phyloP scores from a whole-genome alignment of 1,140 invertebrate species.

The Triops longicaudatus region DNA sequence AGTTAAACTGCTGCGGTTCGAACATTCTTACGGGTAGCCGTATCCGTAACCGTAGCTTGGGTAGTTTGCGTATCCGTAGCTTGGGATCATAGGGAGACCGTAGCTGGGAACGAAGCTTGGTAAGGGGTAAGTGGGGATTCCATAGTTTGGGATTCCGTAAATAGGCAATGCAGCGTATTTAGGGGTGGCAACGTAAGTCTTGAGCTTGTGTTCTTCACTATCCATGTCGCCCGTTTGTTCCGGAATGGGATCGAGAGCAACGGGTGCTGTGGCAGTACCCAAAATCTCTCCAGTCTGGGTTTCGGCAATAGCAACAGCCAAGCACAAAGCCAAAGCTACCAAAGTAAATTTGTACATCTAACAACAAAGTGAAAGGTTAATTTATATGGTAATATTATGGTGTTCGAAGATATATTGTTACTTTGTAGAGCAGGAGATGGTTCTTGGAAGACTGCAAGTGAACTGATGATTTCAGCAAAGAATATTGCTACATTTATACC shows the following conservation, averaged over 20 bases:
- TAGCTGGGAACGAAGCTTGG: neutral
- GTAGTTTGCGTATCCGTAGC: neutral
- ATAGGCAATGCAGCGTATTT: neutral
- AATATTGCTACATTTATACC: neutral
- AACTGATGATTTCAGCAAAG: neutral
- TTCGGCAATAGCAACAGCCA: neutral
- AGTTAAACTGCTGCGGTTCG: too few species aligned
- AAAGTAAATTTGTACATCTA: neutral
- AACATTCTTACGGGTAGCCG: neutral
- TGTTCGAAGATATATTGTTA: neutral
- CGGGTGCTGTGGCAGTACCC: neutral
- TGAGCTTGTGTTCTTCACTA: neutral
- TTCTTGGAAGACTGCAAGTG: neutral
- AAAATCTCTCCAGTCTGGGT: neutral
- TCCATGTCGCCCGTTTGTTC: neutral
- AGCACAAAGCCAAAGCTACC: neutral
- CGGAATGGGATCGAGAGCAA: neutral
- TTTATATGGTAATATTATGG: neutral
- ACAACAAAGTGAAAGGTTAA: neutral
- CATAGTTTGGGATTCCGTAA: neutral
- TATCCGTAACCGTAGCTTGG: constrained; percentile 13
- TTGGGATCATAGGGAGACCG: neutral
- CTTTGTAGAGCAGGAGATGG: neutral
- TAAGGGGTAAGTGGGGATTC: neutral
- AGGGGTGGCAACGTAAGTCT: neutral